These are phyloP conservation scores for Cygnus olor DNA, from an alignment of 2,797 vertebrate genomes.

Conservation along the genomic window DNA sequence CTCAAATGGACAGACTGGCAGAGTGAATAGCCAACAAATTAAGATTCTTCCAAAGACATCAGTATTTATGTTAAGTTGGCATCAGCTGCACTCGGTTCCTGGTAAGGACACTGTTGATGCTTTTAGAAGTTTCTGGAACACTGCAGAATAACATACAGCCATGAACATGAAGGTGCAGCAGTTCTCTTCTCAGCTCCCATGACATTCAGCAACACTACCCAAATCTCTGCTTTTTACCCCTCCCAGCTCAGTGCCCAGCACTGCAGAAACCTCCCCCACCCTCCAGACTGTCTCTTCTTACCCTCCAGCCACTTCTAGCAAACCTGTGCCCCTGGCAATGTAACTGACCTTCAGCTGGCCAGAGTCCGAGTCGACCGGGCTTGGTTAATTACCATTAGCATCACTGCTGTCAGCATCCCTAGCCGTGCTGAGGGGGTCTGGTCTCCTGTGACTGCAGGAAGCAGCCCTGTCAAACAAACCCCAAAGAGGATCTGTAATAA, in stretches of 20 bases:
- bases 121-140: background rate
- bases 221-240: background rate
- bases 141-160: background rate
- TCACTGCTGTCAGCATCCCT: background rate
- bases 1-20: background rate
- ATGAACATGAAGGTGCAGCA: background rate
- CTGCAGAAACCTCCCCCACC: background rate
- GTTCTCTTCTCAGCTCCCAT: background rate
- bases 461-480: background rate
- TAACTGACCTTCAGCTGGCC: background rate
- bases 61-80: background rate
- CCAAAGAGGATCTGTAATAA: background rate
- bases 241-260: background rate
- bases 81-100: background rate
- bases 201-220: background rate
- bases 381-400: background rate
- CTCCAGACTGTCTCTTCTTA: background rate
- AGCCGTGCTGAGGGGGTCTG: background rate
- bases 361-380: background rate
- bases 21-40: background rate
- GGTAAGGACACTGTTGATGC: background rate
- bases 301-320: background rate
- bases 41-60: background rate
- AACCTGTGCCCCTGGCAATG: fast-evolving
- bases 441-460: background rate